phyloP scores from a whole-genome alignment of 2,888 invertebrate genomes.

The Eupithecia subfuscata region DNA sequence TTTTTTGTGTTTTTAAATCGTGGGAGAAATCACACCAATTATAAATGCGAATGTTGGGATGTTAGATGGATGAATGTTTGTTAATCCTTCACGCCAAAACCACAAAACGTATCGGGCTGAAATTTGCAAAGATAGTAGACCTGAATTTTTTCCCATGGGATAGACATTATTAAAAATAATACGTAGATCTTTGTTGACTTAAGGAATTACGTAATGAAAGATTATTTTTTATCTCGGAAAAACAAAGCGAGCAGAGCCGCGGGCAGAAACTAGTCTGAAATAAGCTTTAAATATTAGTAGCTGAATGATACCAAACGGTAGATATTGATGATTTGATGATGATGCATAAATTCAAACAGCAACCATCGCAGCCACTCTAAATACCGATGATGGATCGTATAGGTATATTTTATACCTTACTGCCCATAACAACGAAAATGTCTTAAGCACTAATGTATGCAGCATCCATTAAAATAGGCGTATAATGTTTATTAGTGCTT shows the following conservation, averaged over 20 bases:
- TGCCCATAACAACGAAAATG: constrained; percentile 64
- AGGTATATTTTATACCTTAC: constrained; percentile 70
- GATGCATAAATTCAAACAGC: background rate
- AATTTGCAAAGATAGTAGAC: background rate
- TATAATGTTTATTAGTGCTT: constrained; percentile 56
- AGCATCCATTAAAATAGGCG: constrained; percentile 60
- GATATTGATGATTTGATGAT: background rate
- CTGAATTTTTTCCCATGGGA: background rate
- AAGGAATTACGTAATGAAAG: background rate
- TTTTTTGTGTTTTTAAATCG: no score
- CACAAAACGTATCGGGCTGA: background rate
- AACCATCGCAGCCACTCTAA: background rate
- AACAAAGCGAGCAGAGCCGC: background rate
- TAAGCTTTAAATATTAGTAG: no score
- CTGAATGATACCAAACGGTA: background rate
- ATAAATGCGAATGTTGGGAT: no score
- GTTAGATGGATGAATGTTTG: no score
- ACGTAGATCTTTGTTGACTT: background rate
- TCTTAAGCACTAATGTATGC: constrained; percentile 59
- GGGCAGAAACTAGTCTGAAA: background rate
- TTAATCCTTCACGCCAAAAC: no score
- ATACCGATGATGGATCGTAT: constrained; percentile 33
- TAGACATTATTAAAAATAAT: background rate
- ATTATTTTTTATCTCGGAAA: background rate
- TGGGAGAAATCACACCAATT: no score